Evolutionary conservation across 2,113 vertebrate genomes (phyloP).

Genomic region (Egretta garzetta): DNA sequence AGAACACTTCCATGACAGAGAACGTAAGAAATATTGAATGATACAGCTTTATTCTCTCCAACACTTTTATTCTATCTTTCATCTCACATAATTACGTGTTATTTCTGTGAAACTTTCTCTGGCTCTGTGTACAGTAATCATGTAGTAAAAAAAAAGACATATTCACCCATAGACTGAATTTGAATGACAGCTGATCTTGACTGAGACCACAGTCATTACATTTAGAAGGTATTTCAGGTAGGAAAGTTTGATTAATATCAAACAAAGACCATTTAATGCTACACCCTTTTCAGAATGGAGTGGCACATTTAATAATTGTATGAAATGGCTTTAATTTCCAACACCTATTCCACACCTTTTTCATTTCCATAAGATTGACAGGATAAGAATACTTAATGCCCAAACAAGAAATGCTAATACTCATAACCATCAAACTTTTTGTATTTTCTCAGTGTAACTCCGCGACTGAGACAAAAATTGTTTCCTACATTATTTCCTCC

Average conservation of each 20-base stretch:
- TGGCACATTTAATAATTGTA: conserved; percentile 64
- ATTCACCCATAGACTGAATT: not conserved
- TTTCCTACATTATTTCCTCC: not conserved
- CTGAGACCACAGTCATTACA: conserved; percentile 64
- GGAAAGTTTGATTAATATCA: conserved; percentile 74
- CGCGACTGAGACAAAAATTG: not conserved
- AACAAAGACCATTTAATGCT: conserved; percentile 72
- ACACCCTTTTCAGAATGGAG: conserved; percentile 37
- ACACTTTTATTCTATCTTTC: not conserved
- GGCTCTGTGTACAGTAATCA: not conserved
- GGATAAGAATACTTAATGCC: conserved; percentile 39
- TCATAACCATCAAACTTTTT: not conserved
- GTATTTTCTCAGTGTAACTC: not conserved
- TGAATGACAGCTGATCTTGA: conserved; percentile 58
- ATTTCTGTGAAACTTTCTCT: not conserved
- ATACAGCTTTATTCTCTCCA: not conserved
- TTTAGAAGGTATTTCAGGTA: conserved; percentile 51
- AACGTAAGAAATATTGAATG: not conserved
- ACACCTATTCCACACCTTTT: conserved; percentile 14
- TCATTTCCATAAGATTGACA: conserved; percentile 46
- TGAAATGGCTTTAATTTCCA: conserved; percentile 68
- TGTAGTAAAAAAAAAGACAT: not conserved
- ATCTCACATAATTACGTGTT: not conserved
- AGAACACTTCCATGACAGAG: not conserved
- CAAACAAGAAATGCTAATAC: conserved; percentile 27